A percentile compares a stretch with the other conserved stretches of the same genome.
Evolutionary conservation across 2,113 vertebrate species (phyloP).

Genomic region (Apus apus): DNA sequence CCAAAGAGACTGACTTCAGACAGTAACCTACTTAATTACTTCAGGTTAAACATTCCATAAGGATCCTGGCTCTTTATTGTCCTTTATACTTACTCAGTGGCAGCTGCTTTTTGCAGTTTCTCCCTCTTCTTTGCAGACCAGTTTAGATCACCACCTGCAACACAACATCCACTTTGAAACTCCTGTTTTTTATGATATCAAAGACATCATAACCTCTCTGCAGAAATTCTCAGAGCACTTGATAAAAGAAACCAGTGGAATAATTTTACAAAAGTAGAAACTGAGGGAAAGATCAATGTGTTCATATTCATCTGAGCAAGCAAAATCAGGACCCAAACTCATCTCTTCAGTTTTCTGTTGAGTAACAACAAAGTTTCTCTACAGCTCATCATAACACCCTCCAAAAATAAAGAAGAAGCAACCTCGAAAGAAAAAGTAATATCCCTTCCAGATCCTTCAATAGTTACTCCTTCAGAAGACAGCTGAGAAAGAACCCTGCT

Average conservation of each 20-base stretch:
- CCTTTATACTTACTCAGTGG: conserved; percentile 82
- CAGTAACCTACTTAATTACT: neutral
- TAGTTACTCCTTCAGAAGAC: neutral
- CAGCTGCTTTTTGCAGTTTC: conserved; percentile 79
- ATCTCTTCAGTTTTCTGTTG: neutral
- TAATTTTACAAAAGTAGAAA: neutral
- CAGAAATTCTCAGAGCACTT: neutral
- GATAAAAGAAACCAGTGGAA: neutral
- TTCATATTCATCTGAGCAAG: neutral
- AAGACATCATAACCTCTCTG: rapidly evolving
- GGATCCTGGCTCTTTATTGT: neutral
- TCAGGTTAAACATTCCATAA: neutral
- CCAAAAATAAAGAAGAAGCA: neutral
- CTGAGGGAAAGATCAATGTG: rapidly evolving
- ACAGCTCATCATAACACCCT: neutral
- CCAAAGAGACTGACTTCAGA: neutral
- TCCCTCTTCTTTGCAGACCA: conserved; percentile 84
- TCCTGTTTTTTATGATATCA: neutral
- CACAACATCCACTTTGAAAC: rapidly evolving
- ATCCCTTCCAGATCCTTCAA: neutral
- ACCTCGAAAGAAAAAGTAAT: neutral
- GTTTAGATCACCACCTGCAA: conserved; percentile 91
- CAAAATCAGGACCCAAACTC: neutral
- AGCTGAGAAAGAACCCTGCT: neutral
- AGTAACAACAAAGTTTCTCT: neutral